These are phyloP conservation scores for Scotopteryx bipunctaria DNA, from an alignment of 2,888 invertebrate species.

Conservation along the genomic window DNA sequence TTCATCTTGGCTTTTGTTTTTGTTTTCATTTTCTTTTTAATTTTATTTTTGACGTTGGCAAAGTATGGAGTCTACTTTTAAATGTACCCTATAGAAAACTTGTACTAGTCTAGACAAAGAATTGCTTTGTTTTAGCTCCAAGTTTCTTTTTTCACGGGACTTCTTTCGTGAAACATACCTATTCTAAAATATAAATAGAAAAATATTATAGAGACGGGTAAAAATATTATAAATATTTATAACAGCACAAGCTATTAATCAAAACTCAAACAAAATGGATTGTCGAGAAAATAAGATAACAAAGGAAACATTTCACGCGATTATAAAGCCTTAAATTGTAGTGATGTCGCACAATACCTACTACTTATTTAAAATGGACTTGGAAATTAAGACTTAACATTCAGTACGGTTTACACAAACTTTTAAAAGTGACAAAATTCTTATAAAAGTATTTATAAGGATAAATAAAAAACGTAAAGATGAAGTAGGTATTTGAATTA, in stretches of 20 bases:
- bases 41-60: slow-evolving; percentile 34
- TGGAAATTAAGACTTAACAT: too few relatives aligned
- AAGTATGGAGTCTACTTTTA: slow-evolving; percentile 26
- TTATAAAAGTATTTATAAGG: too few relatives aligned
- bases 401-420: too few relatives aligned
- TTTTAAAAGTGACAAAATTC: too few relatives aligned
- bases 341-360: slow-evolving; percentile 6
- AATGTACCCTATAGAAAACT: too few relatives aligned
- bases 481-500: too few relatives aligned
- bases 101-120: too few relatives aligned
- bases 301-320: slow-evolving; percentile 26
- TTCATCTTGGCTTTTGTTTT: slow-evolving; percentile 66
- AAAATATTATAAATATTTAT: slow-evolving; percentile 6
- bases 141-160: too few relatives aligned
- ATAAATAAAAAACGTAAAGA: too few relatives aligned
- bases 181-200: neutral
- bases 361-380: too few relatives aligned
- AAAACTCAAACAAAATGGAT: slow-evolving; percentile 28
- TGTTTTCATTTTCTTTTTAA: slow-evolving; percentile 56
- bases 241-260: slow-evolving; percentile 12
- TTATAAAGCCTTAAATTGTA: slow-evolving; percentile 8
- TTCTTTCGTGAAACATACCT: too few relatives aligned
- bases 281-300: slow-evolving; percentile 18
- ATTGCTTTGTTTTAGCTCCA: too few relatives aligned
- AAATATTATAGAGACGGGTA: neutral